Evolutionary conservation across 1,140 invertebrate species (phyloP), one percentile per base, ranked within the genome.

Genomic region (Branchinecta lindahli): DNA sequence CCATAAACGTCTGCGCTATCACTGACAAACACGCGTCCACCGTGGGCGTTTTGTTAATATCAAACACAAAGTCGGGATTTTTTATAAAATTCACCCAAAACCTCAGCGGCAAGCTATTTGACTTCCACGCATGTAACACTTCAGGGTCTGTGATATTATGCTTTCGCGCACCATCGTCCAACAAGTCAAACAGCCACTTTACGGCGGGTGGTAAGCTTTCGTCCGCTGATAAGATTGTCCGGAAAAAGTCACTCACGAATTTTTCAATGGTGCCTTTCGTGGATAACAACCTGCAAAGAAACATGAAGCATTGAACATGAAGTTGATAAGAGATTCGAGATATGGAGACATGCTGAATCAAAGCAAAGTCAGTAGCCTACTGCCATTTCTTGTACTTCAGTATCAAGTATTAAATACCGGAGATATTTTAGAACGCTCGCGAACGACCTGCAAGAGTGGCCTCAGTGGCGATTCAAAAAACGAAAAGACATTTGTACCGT

Each of bases 11-110:
- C 81, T 97, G 94, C 44, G 94, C 93, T 74, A 97, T 92, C 45
- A 96, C 93, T 73, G 91, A 93, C 45, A 97, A 80, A 77, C 92
- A 94, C 12, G 91, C 91, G 80, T 96, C 93, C 15, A 96, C 87
- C 8, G 90, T 92, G 12, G 84, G 12, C 4, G 92, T 93, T 81
- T 96, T 95, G 75, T 94, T 90, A 67, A 96, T 90, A 81, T 96
- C 94, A 79, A 97, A 95, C 78, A 96, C 92, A 78, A 94, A 95
- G 80, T 96, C 91, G 8, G 94, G 93, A 84, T 96, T 96, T 79
- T 96, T 96, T 70, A 96, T 94, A 74, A 96, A 91, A 81, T 96
- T 96, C 15, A 96, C 91, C 94, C 97, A 83, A 96, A 96, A 74
- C 94, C 84, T 67, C 96, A 81, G 52, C 93, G 92, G 77, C 95